phyloP scores from a whole-genome alignment of 1,140 invertebrate species.

The Bombus huntii region DNA sequence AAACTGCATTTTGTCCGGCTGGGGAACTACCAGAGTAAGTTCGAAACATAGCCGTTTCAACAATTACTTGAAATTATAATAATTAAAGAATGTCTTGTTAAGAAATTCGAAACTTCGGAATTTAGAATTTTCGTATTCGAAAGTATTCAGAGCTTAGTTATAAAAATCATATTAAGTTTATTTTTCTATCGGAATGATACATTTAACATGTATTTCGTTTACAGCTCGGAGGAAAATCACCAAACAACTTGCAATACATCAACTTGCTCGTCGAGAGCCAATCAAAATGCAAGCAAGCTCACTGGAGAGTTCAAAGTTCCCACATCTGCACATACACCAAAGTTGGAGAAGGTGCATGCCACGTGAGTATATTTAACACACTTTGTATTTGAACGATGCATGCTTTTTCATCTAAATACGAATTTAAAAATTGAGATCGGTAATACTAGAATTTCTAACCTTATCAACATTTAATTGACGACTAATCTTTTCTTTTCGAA shows the following conservation, averaged over 20 bases:
- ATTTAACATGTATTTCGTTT: not conserved
- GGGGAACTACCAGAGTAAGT: conserved; percentile 71
- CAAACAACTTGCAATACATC: conserved; percentile 71
- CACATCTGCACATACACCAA: conserved; percentile 85
- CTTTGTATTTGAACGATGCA: not conserved
- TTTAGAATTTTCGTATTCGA: not conserved
- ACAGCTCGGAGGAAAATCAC: conserved; percentile 56
- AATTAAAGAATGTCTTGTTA: not conserved
- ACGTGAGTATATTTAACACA: conserved; percentile 76
- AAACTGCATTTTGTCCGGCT: conserved; percentile 78
- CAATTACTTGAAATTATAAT: not conserved
- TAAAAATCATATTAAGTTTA: not conserved
- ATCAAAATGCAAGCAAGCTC: conserved; percentile 54
- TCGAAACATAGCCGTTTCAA: not conserved
- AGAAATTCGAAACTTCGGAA: not conserved
- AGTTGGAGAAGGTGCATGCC: conserved; percentile 82
- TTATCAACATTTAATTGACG: not conserved
- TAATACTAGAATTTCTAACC: not conserved
- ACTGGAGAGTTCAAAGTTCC: conserved; percentile 17
- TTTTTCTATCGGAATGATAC: not conserved
- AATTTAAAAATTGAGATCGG: not conserved
- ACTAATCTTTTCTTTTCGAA: not conserved
- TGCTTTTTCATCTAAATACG: not conserved
- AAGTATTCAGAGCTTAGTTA: not conserved
- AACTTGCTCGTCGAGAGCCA: conserved; percentile 61